Percentiles rank a stretch among this genome's conserved stretches.
Evolutionary conservation across 2,888 invertebrate genomes (phyloP).

Genomic region (Rhagonycha fulva): DNA sequence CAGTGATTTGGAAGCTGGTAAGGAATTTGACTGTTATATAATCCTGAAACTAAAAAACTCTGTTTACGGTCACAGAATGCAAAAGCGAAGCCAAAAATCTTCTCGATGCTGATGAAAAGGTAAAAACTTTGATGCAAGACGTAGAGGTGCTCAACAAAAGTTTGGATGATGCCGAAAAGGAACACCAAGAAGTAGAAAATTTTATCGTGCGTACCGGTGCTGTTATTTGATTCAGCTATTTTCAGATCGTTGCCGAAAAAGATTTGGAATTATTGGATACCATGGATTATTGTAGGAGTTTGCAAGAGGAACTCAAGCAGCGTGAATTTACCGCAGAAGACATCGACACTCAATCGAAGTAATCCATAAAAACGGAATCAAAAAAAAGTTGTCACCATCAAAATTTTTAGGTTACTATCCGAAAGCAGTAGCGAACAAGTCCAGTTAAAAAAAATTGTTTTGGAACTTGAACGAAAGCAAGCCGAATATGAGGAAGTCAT

Average conservation of each 20-base stretch:
- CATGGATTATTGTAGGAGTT: conserved; percentile 1
- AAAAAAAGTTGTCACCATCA: background rate
- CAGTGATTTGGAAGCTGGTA: background rate
- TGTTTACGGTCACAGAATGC: background rate
- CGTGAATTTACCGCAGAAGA: conserved; percentile 5
- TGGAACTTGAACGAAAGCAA: background rate
- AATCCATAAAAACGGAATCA: background rate
- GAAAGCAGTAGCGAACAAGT: background rate
- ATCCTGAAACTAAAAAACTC: background rate
- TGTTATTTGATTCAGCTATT: background rate
- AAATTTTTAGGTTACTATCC: background rate
- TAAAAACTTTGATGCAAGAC: background rate
- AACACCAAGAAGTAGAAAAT: conserved; percentile 5
- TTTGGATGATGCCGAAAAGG: background rate
- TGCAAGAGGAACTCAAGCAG: conserved; percentile 3
- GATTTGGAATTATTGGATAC: background rate
- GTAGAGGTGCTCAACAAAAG: background rate
- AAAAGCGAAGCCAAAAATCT: background rate
- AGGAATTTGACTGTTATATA: background rate
- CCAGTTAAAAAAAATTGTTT: background rate
- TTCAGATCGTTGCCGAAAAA: conserved; percentile 2
- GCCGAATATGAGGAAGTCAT: background rate
- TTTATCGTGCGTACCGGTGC: background rate
- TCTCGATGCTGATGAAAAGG: background rate
- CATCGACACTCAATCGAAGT: conserved; percentile 19